phyloP scores from a whole-genome alignment of 2,797 vertebrate genomes.

The Etheostoma nigrum region DNA sequence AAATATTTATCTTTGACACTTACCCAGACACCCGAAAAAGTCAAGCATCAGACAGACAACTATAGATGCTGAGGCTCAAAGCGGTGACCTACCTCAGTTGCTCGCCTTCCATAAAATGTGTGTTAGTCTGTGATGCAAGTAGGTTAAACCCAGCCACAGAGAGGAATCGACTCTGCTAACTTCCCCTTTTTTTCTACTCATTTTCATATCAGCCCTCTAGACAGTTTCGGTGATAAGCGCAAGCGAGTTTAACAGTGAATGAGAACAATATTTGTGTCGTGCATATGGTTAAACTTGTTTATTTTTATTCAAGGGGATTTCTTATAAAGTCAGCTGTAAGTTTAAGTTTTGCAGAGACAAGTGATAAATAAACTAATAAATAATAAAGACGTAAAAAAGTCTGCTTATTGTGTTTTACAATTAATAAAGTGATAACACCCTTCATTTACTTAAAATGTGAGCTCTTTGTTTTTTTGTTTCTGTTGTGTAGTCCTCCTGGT shows the following conservation, averaged over 20 bases:
- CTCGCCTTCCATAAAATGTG: slow-evolving; percentile 71
- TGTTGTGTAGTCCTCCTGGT: not conserved
- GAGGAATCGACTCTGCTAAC: slow-evolving; percentile 80
- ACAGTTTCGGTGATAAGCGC: slow-evolving; percentile 70
- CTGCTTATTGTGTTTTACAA: not conserved
- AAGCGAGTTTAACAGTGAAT: slow-evolving; percentile 61
- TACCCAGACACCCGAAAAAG: slow-evolving; percentile 55
- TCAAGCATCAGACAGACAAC: slow-evolving; percentile 45
- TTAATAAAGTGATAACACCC: not conserved
- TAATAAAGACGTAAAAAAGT: not conserved
- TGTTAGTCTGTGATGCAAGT: slow-evolving; percentile 76
- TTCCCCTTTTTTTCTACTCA: slow-evolving; percentile 88
- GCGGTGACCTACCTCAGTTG: slow-evolving; percentile 41
- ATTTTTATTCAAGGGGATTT: not conserved
- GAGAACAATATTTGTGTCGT: not conserved
- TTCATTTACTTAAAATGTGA: not conserved
- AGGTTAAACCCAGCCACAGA: slow-evolving; percentile 81
- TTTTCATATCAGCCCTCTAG: slow-evolving; percentile 85
- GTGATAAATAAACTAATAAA: not conserved
- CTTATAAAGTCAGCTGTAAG: not conserved
- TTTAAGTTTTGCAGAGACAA: not conserved
- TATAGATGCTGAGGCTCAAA: slow-evolving; percentile 40
- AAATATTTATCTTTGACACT: slow-evolving; percentile 48
- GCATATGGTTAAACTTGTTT: too few species aligned
- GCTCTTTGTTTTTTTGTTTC: not conserved